Evolutionary conservation across 2,888 invertebrate species (phyloP), one percentile per base, ranked within the genome.

Genomic region (Tachina grossa): DNA sequence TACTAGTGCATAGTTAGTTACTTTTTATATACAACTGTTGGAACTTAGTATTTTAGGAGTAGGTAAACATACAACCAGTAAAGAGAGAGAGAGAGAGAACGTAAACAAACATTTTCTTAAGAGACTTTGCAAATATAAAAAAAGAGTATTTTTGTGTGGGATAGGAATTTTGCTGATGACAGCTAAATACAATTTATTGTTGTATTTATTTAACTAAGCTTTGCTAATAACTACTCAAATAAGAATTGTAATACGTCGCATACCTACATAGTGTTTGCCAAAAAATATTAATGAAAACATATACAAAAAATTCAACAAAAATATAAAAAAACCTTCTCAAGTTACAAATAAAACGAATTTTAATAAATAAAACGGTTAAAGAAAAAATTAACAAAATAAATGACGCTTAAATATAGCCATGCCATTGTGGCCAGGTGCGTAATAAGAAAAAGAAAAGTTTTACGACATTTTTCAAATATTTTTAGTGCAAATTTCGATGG

Each of bases 331-430:
- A 49, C 31, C 9, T 47, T 14, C 22, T 22, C 41, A n/a, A 22
- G 9, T 45, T 55, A 19, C 11, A 77, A 65, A 55, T 47, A n/a
- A 16, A 63, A 59, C 41, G 47, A 79, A 72, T 16, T 59, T 39
- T 10, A 45, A 59, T 9, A 66, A 66, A 57, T 41, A 9, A 63
- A 11, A 8, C 19, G 47, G 14, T 43, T 47, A 55, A 59, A 47
- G 41, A 66, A 65, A 39, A 49, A 45, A 13, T 71, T 93, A 93
- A 94, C 14, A 19, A 80, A 68, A 93, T 93, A 94, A 91, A 93
- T 87, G 87, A 81, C 94, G 83, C 94, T 95, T 89, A 94, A 95
- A 88, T 96, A 95, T 92, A 96, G 97, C 81, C 97, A 97, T 93
- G 97, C 97, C 31, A 94, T 98, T 81, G 96, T 97, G 47, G 95